These are phyloP conservation scores for Cinara cedri DNA, from an alignment of 2,888 invertebrate genomes.

Conservation along the genomic window DNA sequence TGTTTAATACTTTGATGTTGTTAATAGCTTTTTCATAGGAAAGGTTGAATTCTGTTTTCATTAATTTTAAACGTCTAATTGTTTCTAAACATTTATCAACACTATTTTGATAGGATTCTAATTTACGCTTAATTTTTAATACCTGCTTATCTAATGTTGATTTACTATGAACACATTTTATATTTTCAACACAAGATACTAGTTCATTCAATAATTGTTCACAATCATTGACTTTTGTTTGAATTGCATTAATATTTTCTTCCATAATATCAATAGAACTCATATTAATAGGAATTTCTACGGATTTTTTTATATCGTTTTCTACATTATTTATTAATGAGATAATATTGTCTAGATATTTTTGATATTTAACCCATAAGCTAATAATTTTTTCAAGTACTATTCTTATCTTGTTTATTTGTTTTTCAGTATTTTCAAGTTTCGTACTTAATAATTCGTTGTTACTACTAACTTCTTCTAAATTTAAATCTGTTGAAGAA, in stretches of 20 bases:
- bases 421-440: conserved; percentile 33
- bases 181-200: conserved; percentile 6
- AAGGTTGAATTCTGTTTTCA: conserved; percentile 73
- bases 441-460: background rate
- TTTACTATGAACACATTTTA: conserved; percentile 36
- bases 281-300: conserved; percentile 32
- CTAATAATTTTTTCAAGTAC: conserved; percentile 19
- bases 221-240: background rate
- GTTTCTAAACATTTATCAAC: conserved; percentile 67
- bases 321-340: conserved; percentile 30
- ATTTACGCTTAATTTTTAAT: conserved; percentile 14
- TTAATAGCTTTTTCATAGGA: conserved; percentile 74
- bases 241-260: conserved; percentile 18
- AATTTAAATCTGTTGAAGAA: conserved; percentile 3
- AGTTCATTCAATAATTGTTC: conserved; percentile 9
- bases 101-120: conserved; percentile 37
- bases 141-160: conserved; percentile 36
- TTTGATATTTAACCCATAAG: conserved; percentile 45
- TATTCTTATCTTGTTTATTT: background rate
- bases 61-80: conserved; percentile 73
- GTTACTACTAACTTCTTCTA: conserved; percentile 15
- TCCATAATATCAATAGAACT: background rate
- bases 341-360: conserved; percentile 1
- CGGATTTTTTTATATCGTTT: conserved; percentile 29
- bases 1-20: conserved; percentile 80